These are phyloP conservation scores for Ctenoplectra terminalis DNA, from an alignment of 1,140 invertebrate genomes.

Conservation along the genomic window DNA sequence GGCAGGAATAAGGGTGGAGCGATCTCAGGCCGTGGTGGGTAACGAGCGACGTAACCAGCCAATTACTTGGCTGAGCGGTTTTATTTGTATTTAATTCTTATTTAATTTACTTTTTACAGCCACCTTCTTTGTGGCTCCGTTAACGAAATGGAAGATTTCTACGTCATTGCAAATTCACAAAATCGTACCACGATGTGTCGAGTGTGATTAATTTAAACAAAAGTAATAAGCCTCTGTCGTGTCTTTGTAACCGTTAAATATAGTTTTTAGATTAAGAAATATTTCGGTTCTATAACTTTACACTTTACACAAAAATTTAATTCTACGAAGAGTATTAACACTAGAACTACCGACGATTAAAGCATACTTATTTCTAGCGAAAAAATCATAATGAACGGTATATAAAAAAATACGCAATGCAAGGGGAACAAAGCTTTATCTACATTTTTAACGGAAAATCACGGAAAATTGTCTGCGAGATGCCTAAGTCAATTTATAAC, in stretches of 20 bases:
- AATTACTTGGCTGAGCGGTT: slow-evolving; percentile 82
- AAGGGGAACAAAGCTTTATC: too few relatives aligned
- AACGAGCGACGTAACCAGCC: slow-evolving; percentile 72
- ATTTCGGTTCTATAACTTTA: too few relatives aligned
- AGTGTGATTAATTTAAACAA: slow-evolving; percentile 37
- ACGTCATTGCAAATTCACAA: slow-evolving; percentile 60
- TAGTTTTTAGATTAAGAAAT: not conserved
- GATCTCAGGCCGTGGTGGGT: slow-evolving; percentile 61
- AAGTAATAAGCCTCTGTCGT: not conserved
- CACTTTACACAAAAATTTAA: too few relatives aligned
- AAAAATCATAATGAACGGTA: too few relatives aligned
- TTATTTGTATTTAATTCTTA: slow-evolving; percentile 83
- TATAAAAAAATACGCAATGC: too few relatives aligned
- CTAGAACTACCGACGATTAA: too few relatives aligned
- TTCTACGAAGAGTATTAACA: too few relatives aligned
- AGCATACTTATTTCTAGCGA: too few relatives aligned
- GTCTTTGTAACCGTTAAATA: too few relatives aligned
- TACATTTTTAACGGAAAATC: too few relatives aligned
- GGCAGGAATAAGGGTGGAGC: slow-evolving; percentile 49
- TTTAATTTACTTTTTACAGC: slow-evolving; percentile 83
- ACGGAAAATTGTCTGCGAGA: too few relatives aligned
- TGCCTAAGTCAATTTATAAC: too few relatives aligned
- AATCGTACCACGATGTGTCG: slow-evolving; percentile 1
- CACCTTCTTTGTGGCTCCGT: slow-evolving; percentile 63
- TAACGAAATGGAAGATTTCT: slow-evolving; percentile 76